phyloP scores from a whole-genome alignment of 1,140 invertebrate genomes.

The Zaprionus gabonicus region DNA sequence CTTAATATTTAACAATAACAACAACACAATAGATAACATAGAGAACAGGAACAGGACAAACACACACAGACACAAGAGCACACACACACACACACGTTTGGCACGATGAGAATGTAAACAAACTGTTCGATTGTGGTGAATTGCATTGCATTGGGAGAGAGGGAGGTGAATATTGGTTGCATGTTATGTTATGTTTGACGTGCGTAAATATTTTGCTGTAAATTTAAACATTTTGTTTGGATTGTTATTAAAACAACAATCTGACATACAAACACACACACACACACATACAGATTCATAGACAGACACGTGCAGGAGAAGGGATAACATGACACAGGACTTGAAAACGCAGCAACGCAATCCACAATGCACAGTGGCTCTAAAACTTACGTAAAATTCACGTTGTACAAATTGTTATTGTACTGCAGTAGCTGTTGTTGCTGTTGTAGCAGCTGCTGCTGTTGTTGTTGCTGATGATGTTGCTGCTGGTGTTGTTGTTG shows the following conservation, averaged over 20 bases:
- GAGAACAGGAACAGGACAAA: background rate
- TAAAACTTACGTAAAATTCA: constrained; percentile 80
- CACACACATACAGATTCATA: background rate
- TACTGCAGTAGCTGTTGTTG: constrained; percentile 69
- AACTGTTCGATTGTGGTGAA: constrained; percentile 14
- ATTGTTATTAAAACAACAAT: constrained; percentile 16
- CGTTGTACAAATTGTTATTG: constrained; percentile 78
- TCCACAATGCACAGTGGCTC: constrained; percentile 40
- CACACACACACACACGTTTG: constrained; percentile 27
- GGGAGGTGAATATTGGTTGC: background rate
- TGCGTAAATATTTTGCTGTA: constrained; percentile 30
- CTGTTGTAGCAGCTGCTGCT: constrained; percentile 44
- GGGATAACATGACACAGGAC: background rate
- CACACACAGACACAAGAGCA: background rate
- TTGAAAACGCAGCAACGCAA: constrained; percentile 1
- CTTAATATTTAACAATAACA: background rate
- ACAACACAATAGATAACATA: background rate
- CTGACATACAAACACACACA: constrained; percentile 12
- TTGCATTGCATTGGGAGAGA: background rate
- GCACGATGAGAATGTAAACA: constrained; percentile 50
- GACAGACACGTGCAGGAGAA: background rate
- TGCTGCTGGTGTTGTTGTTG: constrained; percentile 65
- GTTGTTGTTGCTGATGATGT: constrained; percentile 55
- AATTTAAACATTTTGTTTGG: constrained; percentile 15
- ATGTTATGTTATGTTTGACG: constrained; percentile 2